These are phyloP conservation scores for Lerema accius DNA, from an alignment of 1,140 invertebrate species.

Conservation along the genomic window DNA sequence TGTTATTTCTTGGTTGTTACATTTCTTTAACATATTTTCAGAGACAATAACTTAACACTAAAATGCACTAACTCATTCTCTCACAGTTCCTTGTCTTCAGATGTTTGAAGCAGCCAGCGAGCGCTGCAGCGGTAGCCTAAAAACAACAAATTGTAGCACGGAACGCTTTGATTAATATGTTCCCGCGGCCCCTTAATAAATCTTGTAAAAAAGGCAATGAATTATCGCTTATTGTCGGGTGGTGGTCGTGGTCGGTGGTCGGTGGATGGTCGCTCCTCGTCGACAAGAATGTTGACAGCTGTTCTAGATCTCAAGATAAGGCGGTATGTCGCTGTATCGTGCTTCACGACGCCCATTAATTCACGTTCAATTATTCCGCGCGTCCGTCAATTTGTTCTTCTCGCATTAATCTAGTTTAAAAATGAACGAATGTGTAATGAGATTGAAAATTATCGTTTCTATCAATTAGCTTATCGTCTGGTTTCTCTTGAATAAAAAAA, in stretches of 20 bases:
- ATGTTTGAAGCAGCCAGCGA: too few species aligned
- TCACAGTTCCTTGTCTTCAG: not conserved
- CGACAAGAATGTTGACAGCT: constrained; percentile 23
- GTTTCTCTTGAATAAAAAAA: too few species aligned
- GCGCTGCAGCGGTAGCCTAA: not conserved
- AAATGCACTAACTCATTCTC: not conserved
- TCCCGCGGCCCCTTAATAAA: constrained; percentile 5
- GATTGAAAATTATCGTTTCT: too few species aligned
- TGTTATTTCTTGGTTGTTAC: too few species aligned
- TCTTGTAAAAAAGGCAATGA: constrained; percentile 14
- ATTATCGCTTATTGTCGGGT: not conserved
- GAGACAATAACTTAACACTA: too few species aligned
- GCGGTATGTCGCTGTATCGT: not conserved
- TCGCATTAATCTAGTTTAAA: not conserved
- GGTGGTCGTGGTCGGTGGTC: too few species aligned
- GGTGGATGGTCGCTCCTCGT: not conserved
- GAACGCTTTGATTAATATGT: constrained; percentile 24
- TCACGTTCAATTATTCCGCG: constrained; percentile 20
- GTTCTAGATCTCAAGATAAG: not conserved
- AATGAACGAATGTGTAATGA: too few species aligned
- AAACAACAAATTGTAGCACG: constrained; percentile 26
- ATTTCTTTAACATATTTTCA: too few species aligned
- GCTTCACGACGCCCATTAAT: constrained; percentile 5
- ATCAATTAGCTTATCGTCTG: too few species aligned
- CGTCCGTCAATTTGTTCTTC: constrained; percentile 6